Percentiles rank a stretch among this genome's conserved stretches.
These are phyloP conservation scores for Hystrix cristata DNA, from an alignment of 2,113 vertebrate species.

Conservation along the genomic window DNA sequence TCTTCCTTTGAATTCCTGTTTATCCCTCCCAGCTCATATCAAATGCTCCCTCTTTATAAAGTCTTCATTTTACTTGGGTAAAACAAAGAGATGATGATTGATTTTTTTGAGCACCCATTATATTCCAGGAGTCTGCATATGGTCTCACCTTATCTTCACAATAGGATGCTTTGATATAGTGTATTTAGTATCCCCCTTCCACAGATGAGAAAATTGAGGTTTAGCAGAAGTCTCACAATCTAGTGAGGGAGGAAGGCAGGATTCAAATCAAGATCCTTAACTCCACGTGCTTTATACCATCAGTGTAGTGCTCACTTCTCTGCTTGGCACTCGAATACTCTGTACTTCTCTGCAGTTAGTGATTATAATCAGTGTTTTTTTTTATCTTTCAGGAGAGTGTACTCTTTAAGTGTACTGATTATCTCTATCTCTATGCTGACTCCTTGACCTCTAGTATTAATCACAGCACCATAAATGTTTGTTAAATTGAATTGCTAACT, in stretches of 20 bases:
- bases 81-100: background rate
- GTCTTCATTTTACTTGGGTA: background rate
- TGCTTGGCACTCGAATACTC: background rate
- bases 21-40: background rate
- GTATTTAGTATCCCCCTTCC: background rate
- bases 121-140: background rate
- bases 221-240: background rate
- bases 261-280: background rate
- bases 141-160: background rate
- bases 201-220: background rate
- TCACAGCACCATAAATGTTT: slow-evolving; percentile 23
- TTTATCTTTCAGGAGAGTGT: background rate
- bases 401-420: background rate
- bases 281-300: background rate
- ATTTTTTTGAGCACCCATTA: background rate
- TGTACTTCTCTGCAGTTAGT: background rate
- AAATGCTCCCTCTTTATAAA: background rate
- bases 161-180: background rate
- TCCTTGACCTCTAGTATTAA: background rate
- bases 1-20: background rate
- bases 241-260: background rate
- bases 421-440: background rate
- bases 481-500: background rate
- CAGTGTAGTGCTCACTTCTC: background rate
- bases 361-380: background rate